Base-by-base conservation (phyloP, 2,113 vertebrate species). In the Nothocercus nigrocapillus region DNA sequence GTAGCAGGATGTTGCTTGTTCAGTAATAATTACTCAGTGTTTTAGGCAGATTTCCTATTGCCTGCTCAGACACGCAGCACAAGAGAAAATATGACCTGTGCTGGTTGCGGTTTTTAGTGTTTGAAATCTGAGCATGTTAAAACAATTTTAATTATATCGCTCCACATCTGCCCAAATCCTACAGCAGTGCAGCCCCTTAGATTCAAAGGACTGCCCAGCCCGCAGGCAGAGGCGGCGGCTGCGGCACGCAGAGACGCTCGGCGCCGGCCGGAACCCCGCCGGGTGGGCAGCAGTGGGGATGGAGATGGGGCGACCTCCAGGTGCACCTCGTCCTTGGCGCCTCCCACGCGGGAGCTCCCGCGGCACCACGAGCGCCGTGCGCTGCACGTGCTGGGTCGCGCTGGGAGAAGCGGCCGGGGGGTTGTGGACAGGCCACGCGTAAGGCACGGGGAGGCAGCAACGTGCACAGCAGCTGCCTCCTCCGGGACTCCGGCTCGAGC, bases 301-400 rank as follows among this genome's bases (percentile, higher is more conserved):
- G 59, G 28, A 42, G 51, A 42, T 8, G 1, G 3, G 25, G 28
- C 56, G 25, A 36, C 6, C 20, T 42, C 27, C 16, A 62, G 27
- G 54, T 56, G 34, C 13, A 59, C 45, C 47, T 53, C 78, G 66
- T 88, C 66, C 79, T 49, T 21, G 74, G 34, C 68, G 66, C 24
- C 56, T 12, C 28, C 30, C 61, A 78, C 64, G 25, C 30, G 3
- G 0, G 13, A 79, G 21, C 47, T 51, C n/a, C 62, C 47, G 2
- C 0, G 0, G 19, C 36, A 6, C 58, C 51, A 51, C 0, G 0
- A 11, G 28, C 20, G 1, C 12, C 14, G 32, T 73, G 76, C 47
- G 2, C 67, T n/a, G 54, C 32, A 80, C 58, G 1, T 51, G 53
- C 67, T 68, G 58, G 25, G 42, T 51, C 67, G 51, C 20, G 6